Conservation (phyloP, 2,797 vertebrate genomes). For the Gobio occitaniae region DNA sequence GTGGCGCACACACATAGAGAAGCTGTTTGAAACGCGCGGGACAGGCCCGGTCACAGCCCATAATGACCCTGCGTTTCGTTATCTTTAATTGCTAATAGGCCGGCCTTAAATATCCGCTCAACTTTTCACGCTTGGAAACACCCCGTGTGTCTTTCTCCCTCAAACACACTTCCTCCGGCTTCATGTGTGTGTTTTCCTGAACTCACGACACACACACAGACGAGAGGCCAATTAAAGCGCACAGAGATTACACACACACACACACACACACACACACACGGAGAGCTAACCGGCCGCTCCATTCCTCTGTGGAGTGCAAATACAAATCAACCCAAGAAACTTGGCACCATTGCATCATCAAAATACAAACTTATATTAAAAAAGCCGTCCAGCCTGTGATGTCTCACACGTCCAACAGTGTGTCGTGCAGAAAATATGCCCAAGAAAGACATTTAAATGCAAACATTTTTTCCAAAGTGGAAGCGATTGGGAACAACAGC, state of each 20-base stretch:
- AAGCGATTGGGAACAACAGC: no score
- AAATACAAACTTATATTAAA: constrained; percentile 31
- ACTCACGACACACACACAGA: constrained; percentile 70
- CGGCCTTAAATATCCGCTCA: constrained; percentile 71
- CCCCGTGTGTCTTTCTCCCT: constrained; percentile 66
- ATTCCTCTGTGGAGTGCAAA: not conserved
- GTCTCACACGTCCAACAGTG: not conserved
- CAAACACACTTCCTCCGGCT: constrained; percentile 64
- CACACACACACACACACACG: constrained; percentile 55
- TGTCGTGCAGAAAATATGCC: not conserved
- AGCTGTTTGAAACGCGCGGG: not conserved
- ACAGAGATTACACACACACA: constrained; percentile 73
- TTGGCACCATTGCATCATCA: constrained; percentile 25
- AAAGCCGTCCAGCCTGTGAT: constrained; percentile 62
- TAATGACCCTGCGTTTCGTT: constrained; percentile 46
- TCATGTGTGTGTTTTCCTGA: constrained; percentile 71
- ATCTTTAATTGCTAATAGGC: constrained; percentile 62
- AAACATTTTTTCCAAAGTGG: no score
- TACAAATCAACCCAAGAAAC: not conserved
- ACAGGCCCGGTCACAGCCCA: not conserved
- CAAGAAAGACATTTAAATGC: not conserved
- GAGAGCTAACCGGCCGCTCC: not conserved
- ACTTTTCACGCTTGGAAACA: constrained; percentile 76
- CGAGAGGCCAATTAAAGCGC: constrained; percentile 80
- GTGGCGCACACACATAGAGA: not conserved